These are phyloP conservation scores for Drosophila nigricruria DNA, from an alignment of 2,888 invertebrate genomes.

Conservation along the genomic window DNA sequence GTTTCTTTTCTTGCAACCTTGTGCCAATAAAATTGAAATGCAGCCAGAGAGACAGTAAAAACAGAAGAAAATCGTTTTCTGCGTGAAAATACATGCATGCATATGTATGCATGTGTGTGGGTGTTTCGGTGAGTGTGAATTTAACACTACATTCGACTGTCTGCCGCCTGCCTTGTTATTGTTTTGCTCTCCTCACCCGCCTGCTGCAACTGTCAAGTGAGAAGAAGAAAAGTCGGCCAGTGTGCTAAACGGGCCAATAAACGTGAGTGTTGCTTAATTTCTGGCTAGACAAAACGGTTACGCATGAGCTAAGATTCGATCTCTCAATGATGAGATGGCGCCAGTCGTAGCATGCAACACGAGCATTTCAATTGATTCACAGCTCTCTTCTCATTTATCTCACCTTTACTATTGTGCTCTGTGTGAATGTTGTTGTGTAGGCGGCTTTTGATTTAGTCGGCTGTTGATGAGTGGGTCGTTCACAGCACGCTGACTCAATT, in stretches of 20 bases:
- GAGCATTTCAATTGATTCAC: constrained; percentile 43
- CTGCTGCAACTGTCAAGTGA: constrained; percentile 36
- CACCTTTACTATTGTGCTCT: constrained; percentile 41
- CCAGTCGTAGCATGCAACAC: constrained; percentile 45
- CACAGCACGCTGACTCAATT: constrained; percentile 67
- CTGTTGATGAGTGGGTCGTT: constrained; percentile 63
- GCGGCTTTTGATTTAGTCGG: constrained; percentile 51
- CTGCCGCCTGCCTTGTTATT: constrained; percentile 31
- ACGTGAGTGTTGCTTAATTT: constrained; percentile 46
- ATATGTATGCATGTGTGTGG: not conserved
- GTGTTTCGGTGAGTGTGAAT: constrained; percentile 12
- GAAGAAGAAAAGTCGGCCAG: constrained; percentile 7
- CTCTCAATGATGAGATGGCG: constrained; percentile 53
- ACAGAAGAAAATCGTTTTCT: constrained; percentile 18
- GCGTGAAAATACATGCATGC: not conserved
- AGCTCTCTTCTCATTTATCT: constrained; percentile 41
- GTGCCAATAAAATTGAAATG: constrained; percentile 67
- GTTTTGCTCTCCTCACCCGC: constrained; percentile 13
- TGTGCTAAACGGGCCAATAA: constrained; percentile 38
- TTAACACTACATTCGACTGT: constrained; percentile 35
- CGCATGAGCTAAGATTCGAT: constrained; percentile 45
- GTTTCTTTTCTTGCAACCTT: constrained; percentile 52
- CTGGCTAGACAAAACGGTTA: constrained; percentile 58
- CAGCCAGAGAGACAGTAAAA: constrained; percentile 40
- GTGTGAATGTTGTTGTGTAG: constrained; percentile 31